Evolutionary conservation across 2,888 invertebrate species (phyloP), one percentile per base, ranked within the genome.

Genomic region (Onchidella celtica): DNA sequence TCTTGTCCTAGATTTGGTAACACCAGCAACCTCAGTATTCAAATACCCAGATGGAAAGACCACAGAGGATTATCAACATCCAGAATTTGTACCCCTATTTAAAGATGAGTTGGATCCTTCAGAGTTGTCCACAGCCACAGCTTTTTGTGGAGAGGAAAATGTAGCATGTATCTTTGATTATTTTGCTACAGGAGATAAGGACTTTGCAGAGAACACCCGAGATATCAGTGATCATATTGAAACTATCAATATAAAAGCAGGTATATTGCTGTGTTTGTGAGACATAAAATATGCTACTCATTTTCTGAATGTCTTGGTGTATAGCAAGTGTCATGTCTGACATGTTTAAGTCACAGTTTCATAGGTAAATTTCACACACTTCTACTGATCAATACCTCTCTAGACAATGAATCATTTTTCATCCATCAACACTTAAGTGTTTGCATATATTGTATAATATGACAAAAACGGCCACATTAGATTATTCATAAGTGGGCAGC

Each of bases 131-230:
- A 36, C 78, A 11, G 86, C 86, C 2, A 47, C 38, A 63, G 34
- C 32, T 0, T 29, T 79, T 2, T 88, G 88, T 83, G 85, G 85
- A 17, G 21, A 17, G 2, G 61, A 40, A 11, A 34, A 14, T 24
- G 74, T 83, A 21, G 82, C 83, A 24, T 88, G 88, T 75, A 82
- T 86, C 24, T 86, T 81, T 75, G 88, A 88, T 59, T 85, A 66
- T 40, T 29, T 83, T 17, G 86, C 82, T n/a, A 84, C 85, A 14
- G 84, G 82, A 14, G 76, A 78, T 59, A 21, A 68, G 24, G 70
- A 34, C 11, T 66, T 87, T 14, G 87, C 87, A 6, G 59, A 40
- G 0, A 73, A 69, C 32, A 85, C 85, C 17, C 55, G 57, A 36
- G 24, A n/a, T 6, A 24, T 24, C 3, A 34, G 36, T 32, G 59